These are phyloP conservation scores for Pavo muticus DNA, from an alignment of 2,113 vertebrate genomes.

Conservation along the genomic window DNA sequence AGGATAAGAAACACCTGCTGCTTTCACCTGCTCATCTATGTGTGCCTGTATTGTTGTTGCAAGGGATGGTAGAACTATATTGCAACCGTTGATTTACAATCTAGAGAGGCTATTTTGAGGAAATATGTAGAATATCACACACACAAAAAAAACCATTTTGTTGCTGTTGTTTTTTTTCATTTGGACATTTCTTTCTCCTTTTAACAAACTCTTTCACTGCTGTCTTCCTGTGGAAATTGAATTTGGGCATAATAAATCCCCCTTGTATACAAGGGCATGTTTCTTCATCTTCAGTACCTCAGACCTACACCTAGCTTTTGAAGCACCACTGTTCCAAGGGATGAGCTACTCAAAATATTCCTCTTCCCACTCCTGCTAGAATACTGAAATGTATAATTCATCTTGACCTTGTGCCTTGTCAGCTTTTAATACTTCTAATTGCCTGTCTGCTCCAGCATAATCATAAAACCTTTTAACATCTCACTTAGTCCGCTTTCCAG, in stretches of 20 bases:
- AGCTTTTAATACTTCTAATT: slow-evolving; percentile 47
- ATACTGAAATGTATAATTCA: background rate
- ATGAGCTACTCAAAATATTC: background rate
- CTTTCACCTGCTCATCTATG: background rate
- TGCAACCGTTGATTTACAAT: background rate
- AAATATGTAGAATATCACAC: background rate
- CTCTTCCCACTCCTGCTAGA: background rate
- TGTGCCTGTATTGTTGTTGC: background rate
- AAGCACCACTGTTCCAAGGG: background rate
- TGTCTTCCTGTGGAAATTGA: background rate
- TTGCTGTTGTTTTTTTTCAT: background rate
- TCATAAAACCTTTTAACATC: slow-evolving; percentile 45
- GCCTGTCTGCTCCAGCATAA: background rate
- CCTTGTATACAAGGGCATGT: background rate
- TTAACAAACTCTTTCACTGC: background rate
- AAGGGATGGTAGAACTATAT: background rate
- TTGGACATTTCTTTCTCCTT: background rate
- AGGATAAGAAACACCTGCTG: background rate
- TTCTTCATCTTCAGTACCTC: background rate
- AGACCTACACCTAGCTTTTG: background rate
- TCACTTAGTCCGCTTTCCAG: slow-evolving; percentile 19
- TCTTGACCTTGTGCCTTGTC: slow-evolving; percentile 13
- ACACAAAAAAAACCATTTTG: background rate
- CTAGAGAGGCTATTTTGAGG: background rate
- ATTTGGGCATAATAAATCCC: background rate